A percentile compares a stretch with the other conserved stretches of the same genome.
phyloP scores from a whole-genome alignment of 35 echinoderm and acorn worm species.

The Lytechinus variegatus region DNA sequence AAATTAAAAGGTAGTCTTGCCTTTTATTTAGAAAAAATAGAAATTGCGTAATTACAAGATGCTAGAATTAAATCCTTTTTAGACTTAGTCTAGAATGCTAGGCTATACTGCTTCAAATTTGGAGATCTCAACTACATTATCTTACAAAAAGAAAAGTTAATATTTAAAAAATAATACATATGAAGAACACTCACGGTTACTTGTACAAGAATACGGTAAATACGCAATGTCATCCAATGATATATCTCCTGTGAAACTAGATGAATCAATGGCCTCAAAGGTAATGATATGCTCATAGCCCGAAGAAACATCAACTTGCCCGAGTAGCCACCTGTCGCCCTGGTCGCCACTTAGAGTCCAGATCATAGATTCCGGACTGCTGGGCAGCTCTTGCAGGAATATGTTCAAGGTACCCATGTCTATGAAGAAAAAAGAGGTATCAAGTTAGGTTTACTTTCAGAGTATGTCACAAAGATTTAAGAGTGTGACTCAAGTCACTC shows the following conservation, averaged over 20 bases:
- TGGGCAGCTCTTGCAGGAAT: conserved; percentile 60
- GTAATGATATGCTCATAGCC: conserved; percentile 57
- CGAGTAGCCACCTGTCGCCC: conserved; percentile 72
- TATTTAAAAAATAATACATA: too few relatives aligned
- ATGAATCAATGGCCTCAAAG: conserved; percentile 77
- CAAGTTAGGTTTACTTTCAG: too few relatives aligned
- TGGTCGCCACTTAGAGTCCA: conserved; percentile 64
- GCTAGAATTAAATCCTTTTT: too few relatives aligned
- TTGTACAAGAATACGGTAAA: conserved; percentile 39
- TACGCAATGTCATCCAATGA: conserved; percentile 71
- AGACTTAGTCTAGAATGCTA: too few relatives aligned
- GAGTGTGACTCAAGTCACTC: too few relatives aligned
- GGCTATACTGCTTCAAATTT: too few relatives aligned
- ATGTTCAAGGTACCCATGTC: conserved; percentile 76
- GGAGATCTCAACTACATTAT: too few relatives aligned
- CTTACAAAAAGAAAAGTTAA: too few relatives aligned
- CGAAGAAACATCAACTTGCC: conserved; percentile 55
- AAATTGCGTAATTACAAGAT: too few relatives aligned
- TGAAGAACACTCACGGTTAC: conserved; percentile 55
- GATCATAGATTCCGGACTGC: not conserved
- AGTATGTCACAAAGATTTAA: too few relatives aligned
- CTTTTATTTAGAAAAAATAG: too few relatives aligned
- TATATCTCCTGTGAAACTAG: conserved; percentile 80
- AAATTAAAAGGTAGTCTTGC: too few relatives aligned
- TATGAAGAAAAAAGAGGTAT: not conserved